These are phyloP conservation scores for Lathamus discolor DNA, from an alignment of 2,113 vertebrate genomes.

Conservation along the genomic window DNA sequence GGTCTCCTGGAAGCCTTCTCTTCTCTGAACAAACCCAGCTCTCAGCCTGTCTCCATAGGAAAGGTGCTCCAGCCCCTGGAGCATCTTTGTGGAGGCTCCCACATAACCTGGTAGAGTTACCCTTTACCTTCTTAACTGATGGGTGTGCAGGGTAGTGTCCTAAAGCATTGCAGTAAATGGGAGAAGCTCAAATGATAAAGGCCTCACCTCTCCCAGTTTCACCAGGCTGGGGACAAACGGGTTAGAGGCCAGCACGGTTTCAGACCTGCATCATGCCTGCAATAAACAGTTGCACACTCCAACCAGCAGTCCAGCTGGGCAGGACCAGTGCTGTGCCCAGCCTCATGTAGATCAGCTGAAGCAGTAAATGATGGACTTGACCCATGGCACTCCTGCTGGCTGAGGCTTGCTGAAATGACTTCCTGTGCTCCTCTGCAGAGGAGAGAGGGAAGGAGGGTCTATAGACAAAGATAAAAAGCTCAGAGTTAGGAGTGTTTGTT, in stretches of 20 bases:
- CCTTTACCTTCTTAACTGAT: not conserved
- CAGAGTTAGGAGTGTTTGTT: not conserved
- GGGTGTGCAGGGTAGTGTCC: not conserved
- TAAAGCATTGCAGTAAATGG: not conserved
- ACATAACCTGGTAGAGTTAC: fast-evolving
- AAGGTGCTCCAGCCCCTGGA: not conserved
- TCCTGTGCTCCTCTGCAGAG: not conserved
- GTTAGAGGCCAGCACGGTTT: not conserved
- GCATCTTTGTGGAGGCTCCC: not conserved
- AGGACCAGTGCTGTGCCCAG: not conserved
- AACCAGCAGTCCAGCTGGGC: fast-evolving
- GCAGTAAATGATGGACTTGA: not conserved
- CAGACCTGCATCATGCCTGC: fast-evolving
- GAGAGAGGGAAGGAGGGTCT: not conserved
- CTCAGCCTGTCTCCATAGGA: not conserved
- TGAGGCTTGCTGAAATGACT: not conserved
- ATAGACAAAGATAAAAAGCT: not conserved
- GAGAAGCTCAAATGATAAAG: not conserved
- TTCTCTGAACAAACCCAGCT: not conserved
- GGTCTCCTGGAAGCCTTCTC: not conserved
- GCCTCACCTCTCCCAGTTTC: not conserved
- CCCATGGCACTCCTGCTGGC: fast-evolving
- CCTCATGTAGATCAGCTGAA: fast-evolving
- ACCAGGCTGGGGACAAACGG: not conserved
- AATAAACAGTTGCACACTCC: fast-evolving